These are phyloP conservation scores for Terrapene triunguis DNA, from an alignment of 2,113 vertebrate species.

Conservation along the genomic window DNA sequence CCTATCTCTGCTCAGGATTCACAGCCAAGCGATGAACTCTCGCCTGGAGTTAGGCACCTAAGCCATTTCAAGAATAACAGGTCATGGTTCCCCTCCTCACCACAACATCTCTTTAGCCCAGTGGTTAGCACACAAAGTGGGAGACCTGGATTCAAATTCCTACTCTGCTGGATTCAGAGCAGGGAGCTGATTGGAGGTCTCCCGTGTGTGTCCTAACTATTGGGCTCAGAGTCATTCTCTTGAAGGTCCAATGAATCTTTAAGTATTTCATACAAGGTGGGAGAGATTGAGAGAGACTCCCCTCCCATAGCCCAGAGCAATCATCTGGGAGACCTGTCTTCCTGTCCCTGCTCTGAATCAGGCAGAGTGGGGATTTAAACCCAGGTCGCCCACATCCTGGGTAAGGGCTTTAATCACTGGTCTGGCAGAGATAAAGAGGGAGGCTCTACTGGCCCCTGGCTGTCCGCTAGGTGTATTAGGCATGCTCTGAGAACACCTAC, in stretches of 20 bases:
- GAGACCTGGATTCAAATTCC: not conserved
- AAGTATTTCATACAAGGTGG: not conserved
- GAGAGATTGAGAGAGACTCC: not conserved
- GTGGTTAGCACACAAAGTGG: not conserved
- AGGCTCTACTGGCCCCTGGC: too few relatives aligned
- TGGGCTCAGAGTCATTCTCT: not conserved
- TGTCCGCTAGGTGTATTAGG: not conserved
- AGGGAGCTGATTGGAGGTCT: not conserved
- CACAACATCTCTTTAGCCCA: not conserved
- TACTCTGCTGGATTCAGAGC: not conserved
- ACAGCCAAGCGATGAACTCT: not conserved
- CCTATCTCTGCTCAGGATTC: not conserved
- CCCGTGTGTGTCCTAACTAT: not conserved
- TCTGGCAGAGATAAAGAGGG: too few relatives aligned
- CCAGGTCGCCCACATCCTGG: not conserved
- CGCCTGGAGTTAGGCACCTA: not conserved
- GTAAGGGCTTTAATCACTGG: not conserved
- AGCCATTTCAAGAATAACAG: not conserved
- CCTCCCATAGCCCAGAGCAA: not conserved
- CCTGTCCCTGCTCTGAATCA: not conserved
- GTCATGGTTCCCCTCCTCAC: not conserved
- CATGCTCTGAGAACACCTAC: too few relatives aligned
- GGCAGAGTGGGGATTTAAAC: not conserved
- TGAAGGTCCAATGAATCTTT: not conserved
- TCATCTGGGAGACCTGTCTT: not conserved